Base-by-base conservation (phyloP, 1,140 invertebrate species). In the Hesperophylax magnus region DNA sequence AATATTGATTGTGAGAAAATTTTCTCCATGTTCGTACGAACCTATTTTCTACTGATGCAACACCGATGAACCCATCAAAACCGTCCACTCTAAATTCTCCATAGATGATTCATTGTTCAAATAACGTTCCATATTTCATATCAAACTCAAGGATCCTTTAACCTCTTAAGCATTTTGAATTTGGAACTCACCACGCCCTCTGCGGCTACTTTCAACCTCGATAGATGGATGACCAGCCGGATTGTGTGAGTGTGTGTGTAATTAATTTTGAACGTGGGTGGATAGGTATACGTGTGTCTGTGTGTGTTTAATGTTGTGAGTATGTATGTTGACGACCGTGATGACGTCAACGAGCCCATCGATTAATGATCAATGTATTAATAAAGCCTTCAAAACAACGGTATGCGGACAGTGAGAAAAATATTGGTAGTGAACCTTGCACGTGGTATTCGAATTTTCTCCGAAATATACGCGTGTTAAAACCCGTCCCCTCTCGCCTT, bases 361-460 rank as follows among this genome's bases (percentile, higher is more conserved):
- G 69, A 72, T 72, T 52, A 72, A 72, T 72, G 47, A 72, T 72
- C 47, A 72, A 52, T 72, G 69, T 72, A 7, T 72, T 72, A 72
- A 72, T 72, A 72, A 53, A 72, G 69, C 69, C 69, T 72, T 72
- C 69, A 72, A 72, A 72, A 72, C 69, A 72, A 72, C 69, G 69
- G 69, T 27, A 72, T 52, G 69, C 69, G 69, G 69, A 72, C 69
- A 72, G 53, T 72, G 69, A 22, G n/a, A 34, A 34, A 20, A 24
- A 53, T 20, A 72, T 39, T 39, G 69, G 47, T 53, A 7, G 17
- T 22, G 3, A 52, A 72, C 31, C 18, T 72, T 52, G 58, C 1
- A 20, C 1, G 34, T 34, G 4, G 34, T 34, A 34, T 8, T 0
- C 7, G 34, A 27, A 27, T 27, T 2, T 27, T 27, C 27, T 27